Evolutionary conservation across 2,797 vertebrate species (phyloP), one percentile per base, ranked within the genome.

Genomic region (Enteromius treurensis): DNA sequence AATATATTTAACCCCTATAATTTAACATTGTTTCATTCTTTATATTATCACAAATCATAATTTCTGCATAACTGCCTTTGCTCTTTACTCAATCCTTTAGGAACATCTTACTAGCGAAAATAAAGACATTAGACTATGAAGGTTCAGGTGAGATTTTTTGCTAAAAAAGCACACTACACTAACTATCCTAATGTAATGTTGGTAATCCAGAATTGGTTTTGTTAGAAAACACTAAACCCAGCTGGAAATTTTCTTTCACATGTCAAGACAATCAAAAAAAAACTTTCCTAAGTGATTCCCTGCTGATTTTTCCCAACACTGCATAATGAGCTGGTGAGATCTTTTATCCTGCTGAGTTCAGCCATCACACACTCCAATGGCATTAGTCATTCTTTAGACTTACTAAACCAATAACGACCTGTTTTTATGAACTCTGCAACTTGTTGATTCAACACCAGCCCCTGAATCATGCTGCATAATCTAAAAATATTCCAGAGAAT

Each of bases 241-340:
- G 62, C 71, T 67, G 58, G 70, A 53, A 67, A n/a, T 76, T 81
- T 55, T 76, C 60, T 65, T 51, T 82, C 58, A 29, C 80, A 67
- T 73, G 64, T 62, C 21, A 64, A 26, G 80, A 74, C 55, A 67
- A 76, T 67, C 6, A 26, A 51, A 70, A 37, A 37, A 81, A 37
- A 15, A 14, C 13, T 64, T 71, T 47, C 14, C 32, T 76, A 82
- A 53, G 60, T 45, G 45, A 76, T 76, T 82, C 60, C 80, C 71
- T 82, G 80, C 80, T 76, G 71, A 19, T 42, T 51, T 75, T 67
- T 53, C 21, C 29, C 17, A 71, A 49, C 80, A n/a, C 19, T n/a
- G 69, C 47, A 34, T 34, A 73, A 73, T 81, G 53, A 81, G 68
- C 26, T 45, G 7, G 21, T 79, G 23, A 70, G 67, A n/a, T 73